These are phyloP conservation scores for Lagenorhynchus albirostris DNA, from an alignment of 2,113 vertebrate genomes.

Conservation along the genomic window DNA sequence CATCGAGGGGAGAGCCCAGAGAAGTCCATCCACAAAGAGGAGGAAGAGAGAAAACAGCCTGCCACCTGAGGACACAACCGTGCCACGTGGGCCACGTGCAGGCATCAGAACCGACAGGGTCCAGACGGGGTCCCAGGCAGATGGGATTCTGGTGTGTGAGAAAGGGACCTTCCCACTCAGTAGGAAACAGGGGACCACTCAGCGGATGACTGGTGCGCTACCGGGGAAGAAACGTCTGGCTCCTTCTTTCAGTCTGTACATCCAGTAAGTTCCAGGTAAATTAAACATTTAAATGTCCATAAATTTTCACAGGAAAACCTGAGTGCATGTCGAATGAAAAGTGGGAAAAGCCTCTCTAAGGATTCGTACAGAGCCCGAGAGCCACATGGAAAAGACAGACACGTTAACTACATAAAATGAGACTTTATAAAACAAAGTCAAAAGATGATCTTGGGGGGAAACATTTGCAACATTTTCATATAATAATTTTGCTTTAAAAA, in stretches of 20 bases:
- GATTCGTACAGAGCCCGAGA: background rate
- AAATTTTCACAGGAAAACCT: background rate
- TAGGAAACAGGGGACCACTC: background rate
- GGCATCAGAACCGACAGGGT: rapidly evolving
- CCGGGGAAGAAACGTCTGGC: background rate
- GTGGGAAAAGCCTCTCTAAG: background rate
- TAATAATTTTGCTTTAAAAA: background rate
- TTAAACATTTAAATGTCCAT: background rate
- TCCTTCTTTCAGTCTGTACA: background rate
- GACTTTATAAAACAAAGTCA: background rate
- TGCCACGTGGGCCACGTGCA: no score
- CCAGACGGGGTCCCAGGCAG: background rate
- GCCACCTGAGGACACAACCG: rapidly evolving
- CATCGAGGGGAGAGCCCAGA: background rate
- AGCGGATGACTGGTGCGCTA: background rate
- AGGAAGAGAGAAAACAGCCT: background rate
- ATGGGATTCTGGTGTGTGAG: background rate
- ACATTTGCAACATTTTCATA: background rate
- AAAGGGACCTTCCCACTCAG: background rate
- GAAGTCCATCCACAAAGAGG: background rate
- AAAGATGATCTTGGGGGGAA: background rate
- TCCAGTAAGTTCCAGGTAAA: background rate
- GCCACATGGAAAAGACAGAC: background rate
- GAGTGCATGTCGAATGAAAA: background rate
- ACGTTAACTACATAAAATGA: background rate